Conservation (phyloP, 2,888 invertebrate species). For the Lamproptera curius region DNA sequence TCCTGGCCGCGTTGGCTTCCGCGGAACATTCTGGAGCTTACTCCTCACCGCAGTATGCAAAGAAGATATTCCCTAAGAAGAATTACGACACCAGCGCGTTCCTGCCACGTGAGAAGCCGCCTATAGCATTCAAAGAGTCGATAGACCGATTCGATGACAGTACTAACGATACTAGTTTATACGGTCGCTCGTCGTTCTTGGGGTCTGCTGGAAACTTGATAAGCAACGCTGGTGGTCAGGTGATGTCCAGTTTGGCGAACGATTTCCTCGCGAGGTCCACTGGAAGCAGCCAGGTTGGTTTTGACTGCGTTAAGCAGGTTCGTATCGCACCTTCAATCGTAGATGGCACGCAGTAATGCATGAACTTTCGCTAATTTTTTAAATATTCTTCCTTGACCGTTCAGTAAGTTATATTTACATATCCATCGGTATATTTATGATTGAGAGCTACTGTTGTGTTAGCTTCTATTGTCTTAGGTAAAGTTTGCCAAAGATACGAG, state of each 20-base stretch:
- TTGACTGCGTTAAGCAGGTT: slow-evolving; percentile 75
- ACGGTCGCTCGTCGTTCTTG: slow-evolving; percentile 56
- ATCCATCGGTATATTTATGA: no score
- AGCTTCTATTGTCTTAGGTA: no score
- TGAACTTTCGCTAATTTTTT: slow-evolving; percentile 19
- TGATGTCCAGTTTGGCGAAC: slow-evolving; percentile 79
- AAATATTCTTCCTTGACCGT: no score
- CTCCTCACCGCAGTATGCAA: slow-evolving; percentile 73
- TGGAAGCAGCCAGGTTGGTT: slow-evolving; percentile 83
- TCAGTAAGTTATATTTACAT: no score
- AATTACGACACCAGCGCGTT: slow-evolving; percentile 48
- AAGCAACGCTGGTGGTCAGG: slow-evolving; percentile 68
- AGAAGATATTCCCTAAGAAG: slow-evolving; percentile 64
- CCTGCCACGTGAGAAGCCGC: slow-evolving; percentile 54
- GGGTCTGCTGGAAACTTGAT: slow-evolving; percentile 63
- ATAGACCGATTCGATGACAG: slow-evolving; percentile 50
- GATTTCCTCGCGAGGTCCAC: slow-evolving; percentile 83
- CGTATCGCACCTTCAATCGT: slow-evolving; percentile 55
- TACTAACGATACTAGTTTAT: slow-evolving; percentile 45
- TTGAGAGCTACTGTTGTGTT: no score
- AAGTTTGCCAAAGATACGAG: no score
- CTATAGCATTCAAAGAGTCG: slow-evolving; percentile 42
- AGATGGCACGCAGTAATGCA: slow-evolving; percentile 46
- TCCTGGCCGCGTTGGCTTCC: slow-evolving; percentile 33
- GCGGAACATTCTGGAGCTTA: slow-evolving; percentile 71